Evolutionary conservation across 2,797 vertebrate genomes (phyloP).

Genomic region (Microtus agrestis): DNA sequence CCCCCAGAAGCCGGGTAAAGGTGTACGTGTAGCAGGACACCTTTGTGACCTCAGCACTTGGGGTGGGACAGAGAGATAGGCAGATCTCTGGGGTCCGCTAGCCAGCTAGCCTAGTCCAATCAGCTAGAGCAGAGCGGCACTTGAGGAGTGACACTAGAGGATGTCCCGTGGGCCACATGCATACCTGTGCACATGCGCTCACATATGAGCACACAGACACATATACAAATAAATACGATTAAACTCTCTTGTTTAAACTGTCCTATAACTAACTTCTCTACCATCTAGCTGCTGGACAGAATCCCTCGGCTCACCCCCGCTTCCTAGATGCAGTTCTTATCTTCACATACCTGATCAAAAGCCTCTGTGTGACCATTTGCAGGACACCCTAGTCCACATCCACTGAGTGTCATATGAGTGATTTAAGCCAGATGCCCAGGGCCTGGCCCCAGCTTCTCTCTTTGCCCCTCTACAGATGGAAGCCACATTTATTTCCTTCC

Average conservation of each 20-base stretch:
- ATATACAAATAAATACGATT: background rate
- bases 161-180: background rate
- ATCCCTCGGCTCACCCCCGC: background rate
- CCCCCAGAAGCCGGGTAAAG: background rate
- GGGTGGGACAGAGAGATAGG: background rate
- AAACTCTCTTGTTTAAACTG: background rate
- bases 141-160: background rate
- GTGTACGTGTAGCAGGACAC: no score
- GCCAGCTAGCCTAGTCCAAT: background rate
- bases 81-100: background rate
- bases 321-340: background rate
- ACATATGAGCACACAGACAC: background rate
- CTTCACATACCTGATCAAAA: background rate
- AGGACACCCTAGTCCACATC: background rate
- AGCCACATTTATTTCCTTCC: background rate
- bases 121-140: background rate
- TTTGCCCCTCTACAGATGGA: background rate
- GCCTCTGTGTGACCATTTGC: background rate
- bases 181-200: background rate
- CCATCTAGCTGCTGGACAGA: background rate
- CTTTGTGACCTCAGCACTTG: background rate
- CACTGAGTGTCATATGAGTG: background rate
- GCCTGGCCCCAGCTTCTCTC: background rate
- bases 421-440: slow-evolving; percentile 6
- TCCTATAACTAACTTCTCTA: background rate